Percentiles rank a stretch among this genome's conserved stretches.
phyloP scores from a whole-genome alignment of 2,888 invertebrate species.

The Stenotaenia linearis region DNA sequence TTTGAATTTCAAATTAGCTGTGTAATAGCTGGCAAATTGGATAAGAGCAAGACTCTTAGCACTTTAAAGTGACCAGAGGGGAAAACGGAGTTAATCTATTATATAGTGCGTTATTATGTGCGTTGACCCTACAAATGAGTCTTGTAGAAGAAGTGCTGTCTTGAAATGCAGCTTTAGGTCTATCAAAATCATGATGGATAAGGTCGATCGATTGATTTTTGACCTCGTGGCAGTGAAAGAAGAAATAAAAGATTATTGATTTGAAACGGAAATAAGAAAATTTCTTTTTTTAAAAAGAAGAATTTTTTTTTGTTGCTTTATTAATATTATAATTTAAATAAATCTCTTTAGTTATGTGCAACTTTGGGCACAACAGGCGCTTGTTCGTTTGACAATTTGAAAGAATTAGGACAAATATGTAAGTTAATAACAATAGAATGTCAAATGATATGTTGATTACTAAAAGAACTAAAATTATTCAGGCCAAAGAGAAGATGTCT shows the following conservation, averaged over 20 bases:
- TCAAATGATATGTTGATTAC: background rate
- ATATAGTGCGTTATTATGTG: background rate
- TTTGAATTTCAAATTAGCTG: background rate
- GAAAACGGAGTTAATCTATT: background rate
- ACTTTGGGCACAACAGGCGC: slow-evolving; percentile 95
- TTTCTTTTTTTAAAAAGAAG: too few relatives aligned
- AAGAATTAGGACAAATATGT: slow-evolving; percentile 60
- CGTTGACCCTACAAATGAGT: background rate
- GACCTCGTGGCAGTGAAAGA: background rate
- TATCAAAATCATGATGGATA: background rate
- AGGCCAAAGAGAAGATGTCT: slow-evolving; percentile 73
- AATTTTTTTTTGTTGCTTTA: too few relatives aligned
- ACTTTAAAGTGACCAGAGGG: too few relatives aligned
- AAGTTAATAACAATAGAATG: slow-evolving; percentile 46
- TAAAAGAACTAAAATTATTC: background rate
- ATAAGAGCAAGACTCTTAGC: too few relatives aligned
- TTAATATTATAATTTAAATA: too few relatives aligned
- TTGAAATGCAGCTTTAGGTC: background rate
- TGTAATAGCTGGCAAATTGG: background rate
- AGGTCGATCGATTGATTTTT: background rate
- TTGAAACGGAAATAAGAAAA: background rate
- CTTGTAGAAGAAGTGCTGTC: background rate
- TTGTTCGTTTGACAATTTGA: slow-evolving; percentile 90
- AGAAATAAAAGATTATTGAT: background rate
- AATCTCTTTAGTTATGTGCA: slow-evolving; percentile 68